These are phyloP conservation scores for Ooceraea biroi DNA, from an alignment of 1,140 invertebrate genomes.

Conservation along the genomic window DNA sequence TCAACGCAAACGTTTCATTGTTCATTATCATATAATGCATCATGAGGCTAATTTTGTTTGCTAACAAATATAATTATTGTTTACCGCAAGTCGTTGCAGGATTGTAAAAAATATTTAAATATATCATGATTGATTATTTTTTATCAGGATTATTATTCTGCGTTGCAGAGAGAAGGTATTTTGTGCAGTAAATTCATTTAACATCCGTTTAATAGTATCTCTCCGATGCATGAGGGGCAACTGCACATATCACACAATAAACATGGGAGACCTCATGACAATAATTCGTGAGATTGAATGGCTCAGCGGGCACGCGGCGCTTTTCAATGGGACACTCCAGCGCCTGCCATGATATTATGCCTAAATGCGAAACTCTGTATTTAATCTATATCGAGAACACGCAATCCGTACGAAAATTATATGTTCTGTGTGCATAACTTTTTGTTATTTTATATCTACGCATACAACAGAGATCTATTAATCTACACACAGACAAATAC, in stretches of 20 bases:
- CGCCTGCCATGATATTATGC: constrained; percentile 35
- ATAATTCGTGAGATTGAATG: constrained; percentile 74
- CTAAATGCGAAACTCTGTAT: constrained; percentile 37
- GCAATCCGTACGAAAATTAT: not conserved
- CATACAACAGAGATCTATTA: constrained; percentile 1
- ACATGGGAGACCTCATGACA: constrained; percentile 39
- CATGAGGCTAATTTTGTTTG: constrained; percentile 60
- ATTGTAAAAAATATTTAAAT: too few relatives aligned
- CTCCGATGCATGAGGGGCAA: constrained; percentile 47
- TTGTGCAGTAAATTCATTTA: too few relatives aligned
- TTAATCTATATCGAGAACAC: not conserved
- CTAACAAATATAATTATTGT: too few relatives aligned
- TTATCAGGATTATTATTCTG: too few relatives aligned
- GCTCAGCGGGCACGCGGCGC: constrained; percentile 67
- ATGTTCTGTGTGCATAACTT: not conserved
- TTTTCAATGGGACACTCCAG: constrained; percentile 46
- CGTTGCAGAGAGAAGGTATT: too few relatives aligned
- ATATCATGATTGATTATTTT: too few relatives aligned
- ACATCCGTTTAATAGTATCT: not conserved
- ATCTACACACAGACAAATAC: not conserved
- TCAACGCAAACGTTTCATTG: not conserved
- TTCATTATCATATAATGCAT: too few relatives aligned
- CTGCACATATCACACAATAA: constrained; percentile 69
- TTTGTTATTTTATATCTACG: not conserved
- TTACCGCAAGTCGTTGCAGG: too few relatives aligned